Evolutionary conservation across 2,113 vertebrate species (phyloP).

Genomic region (Limnothrissa miodon): DNA sequence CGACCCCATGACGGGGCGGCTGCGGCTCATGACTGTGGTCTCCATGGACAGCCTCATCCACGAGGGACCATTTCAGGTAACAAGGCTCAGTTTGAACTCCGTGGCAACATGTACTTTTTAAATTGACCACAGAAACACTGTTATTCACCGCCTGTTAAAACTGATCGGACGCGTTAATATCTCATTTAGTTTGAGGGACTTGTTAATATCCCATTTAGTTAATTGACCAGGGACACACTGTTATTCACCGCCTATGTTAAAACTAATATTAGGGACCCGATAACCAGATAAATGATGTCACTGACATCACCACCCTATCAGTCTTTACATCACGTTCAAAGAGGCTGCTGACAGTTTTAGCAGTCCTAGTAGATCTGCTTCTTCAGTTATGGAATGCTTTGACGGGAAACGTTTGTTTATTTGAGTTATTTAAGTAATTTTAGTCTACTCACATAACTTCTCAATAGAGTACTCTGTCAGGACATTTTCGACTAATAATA

Average conservation of each 20-base stretch:
- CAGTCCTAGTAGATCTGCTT: background rate
- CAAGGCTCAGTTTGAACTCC: background rate
- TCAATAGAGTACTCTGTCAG: no score
- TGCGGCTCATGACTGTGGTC: slow-evolving; percentile 78
- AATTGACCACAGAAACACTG: background rate
- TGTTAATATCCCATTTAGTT: no score
- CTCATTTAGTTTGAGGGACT: no score
- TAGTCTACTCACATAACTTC: no score
- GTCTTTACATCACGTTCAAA: background rate
- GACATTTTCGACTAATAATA: no score
- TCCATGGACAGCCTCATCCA: slow-evolving; percentile 79
- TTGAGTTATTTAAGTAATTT: background rate
- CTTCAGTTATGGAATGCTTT: background rate
- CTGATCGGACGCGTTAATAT: no score
- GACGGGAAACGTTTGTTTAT: background rate
- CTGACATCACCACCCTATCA: background rate
- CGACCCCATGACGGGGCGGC: slow-evolving; percentile 74
- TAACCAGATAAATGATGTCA: background rate
- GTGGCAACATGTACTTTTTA: background rate
- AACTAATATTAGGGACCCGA: background rate
- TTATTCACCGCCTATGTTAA: background rate
- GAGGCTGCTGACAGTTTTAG: no score
- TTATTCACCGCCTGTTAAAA: background rate
- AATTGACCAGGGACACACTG: background rate
- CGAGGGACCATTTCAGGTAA: slow-evolving; percentile 75